phyloP scores from a whole-genome alignment of 2,797 vertebrate species.

The Ataeniobius toweri region DNA sequence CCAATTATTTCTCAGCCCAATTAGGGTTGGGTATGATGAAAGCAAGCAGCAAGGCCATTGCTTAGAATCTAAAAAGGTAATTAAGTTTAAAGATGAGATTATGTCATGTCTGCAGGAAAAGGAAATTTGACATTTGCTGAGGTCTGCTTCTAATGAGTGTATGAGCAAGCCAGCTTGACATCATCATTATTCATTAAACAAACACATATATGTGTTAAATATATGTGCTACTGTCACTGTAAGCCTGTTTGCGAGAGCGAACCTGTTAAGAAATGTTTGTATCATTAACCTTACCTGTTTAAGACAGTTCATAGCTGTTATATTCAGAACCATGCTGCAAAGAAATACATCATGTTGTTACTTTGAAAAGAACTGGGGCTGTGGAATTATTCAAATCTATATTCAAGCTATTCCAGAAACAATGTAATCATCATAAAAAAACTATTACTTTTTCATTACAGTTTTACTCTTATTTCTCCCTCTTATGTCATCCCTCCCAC shows the following conservation, averaged over 20 bases:
- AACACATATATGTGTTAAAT: neutral
- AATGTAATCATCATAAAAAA: neutral
- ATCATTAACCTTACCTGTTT: neutral
- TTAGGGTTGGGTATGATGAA: constrained; percentile 70
- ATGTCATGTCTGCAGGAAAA: constrained; percentile 36
- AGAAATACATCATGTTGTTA: constrained; percentile 10
- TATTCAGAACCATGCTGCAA: constrained; percentile 1
- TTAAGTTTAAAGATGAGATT: constrained; percentile 29
- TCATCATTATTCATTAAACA: neutral
- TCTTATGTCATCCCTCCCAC: neutral
- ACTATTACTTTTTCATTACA: neutral
- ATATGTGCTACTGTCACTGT: neutral
- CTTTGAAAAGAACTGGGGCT: neutral
- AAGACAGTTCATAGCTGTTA: neutral
- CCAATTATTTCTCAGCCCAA: constrained; percentile 48
- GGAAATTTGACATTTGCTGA: constrained; percentile 12
- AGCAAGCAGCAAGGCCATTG: constrained; percentile 57
- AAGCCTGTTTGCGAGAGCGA: neutral
- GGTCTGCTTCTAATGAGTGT: neutral
- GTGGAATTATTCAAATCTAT: neutral
- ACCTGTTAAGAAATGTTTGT: neutral
- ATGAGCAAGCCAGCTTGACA: neutral
- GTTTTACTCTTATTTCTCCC: neutral
- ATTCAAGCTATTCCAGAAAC: too few relatives aligned
- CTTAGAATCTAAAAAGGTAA: constrained; percentile 34